phyloP scores from a whole-genome alignment of 2,888 invertebrate genomes.

The Rhingia campestris region DNA sequence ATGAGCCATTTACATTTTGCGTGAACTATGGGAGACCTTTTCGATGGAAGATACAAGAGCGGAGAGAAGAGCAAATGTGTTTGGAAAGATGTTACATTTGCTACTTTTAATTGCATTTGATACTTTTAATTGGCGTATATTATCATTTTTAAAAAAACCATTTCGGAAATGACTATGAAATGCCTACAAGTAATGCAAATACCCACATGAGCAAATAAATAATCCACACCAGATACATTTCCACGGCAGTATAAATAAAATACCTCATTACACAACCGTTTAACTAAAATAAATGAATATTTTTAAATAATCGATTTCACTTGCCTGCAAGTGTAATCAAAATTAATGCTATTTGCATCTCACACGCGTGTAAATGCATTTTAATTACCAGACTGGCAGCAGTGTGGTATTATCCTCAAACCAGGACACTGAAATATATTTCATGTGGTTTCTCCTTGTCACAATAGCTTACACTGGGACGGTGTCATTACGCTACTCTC shows the following conservation, averaged over 20 bases:
- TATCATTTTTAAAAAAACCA: no score
- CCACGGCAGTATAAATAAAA: background rate
- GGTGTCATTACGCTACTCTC: background rate
- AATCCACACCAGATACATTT: no score
- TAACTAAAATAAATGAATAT: background rate
- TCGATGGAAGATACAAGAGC: no score
- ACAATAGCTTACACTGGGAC: background rate
- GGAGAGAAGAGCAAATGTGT: no score
- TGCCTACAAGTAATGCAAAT: no score
- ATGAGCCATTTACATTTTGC: no score
- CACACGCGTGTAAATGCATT: conserved; percentile 16
- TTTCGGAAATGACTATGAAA: no score
- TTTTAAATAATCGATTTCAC: conserved; percentile 23
- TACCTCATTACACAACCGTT: background rate
- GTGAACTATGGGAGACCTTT: no score
- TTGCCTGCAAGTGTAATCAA: background rate
- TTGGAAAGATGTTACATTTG: no score
- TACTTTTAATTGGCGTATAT: no score
- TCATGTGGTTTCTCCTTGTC: conserved; percentile 5
- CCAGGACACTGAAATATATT: background rate
- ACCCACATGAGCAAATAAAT: no score
- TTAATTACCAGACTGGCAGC: conserved; percentile 22
- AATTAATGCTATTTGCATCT: background rate
- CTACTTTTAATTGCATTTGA: no score
- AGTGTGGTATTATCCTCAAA: background rate